phyloP scores from a whole-genome alignment of 2,888 invertebrate species.

The Pachycephus smyrnensis region DNA sequence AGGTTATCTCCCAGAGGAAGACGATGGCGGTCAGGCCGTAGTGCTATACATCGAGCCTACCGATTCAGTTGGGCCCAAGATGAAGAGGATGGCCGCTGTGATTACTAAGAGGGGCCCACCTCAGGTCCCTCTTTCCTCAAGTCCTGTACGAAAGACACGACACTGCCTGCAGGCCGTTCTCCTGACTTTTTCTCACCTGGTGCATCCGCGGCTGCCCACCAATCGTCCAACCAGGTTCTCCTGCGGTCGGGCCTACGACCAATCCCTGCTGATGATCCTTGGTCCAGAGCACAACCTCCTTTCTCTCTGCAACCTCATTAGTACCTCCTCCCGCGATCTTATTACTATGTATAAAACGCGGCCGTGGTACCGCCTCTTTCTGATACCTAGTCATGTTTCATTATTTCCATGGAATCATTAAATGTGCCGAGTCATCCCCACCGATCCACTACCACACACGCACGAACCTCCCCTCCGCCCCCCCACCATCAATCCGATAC shows the following conservation, averaged over 20 bases:
- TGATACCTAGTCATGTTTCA: constrained; percentile 60
- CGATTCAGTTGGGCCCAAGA: background rate
- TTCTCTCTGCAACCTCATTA: constrained; percentile 48
- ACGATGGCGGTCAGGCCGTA: background rate
- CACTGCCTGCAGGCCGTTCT: background rate
- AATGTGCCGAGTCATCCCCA: constrained; percentile 46
- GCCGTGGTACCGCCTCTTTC: constrained; percentile 46
- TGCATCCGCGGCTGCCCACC: constrained; percentile 22
- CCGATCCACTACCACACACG: constrained; percentile 1
- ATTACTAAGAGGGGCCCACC: background rate
- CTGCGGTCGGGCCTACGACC: constrained; percentile 44
- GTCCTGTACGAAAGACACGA: background rate
- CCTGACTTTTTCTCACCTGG: constrained; percentile 35
- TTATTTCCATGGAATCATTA: constrained; percentile 62
- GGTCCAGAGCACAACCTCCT: constrained; percentile 55
- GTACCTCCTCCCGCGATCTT: constrained; percentile 34
- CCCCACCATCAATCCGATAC: constrained; percentile 21
- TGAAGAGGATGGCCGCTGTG: constrained; percentile 12
- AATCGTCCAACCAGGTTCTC: constrained; percentile 51
- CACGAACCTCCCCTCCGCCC: constrained; percentile 32
- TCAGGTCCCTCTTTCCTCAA: background rate
- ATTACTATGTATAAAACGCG: constrained; percentile 22
- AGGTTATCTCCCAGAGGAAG: background rate
- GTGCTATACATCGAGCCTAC: background rate
- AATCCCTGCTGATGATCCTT: constrained; percentile 56